Evolutionary conservation across 2,797 vertebrate species (phyloP), one percentile per base, ranked within the genome.

Genomic region (Gymnocypris eckloni): DNA sequence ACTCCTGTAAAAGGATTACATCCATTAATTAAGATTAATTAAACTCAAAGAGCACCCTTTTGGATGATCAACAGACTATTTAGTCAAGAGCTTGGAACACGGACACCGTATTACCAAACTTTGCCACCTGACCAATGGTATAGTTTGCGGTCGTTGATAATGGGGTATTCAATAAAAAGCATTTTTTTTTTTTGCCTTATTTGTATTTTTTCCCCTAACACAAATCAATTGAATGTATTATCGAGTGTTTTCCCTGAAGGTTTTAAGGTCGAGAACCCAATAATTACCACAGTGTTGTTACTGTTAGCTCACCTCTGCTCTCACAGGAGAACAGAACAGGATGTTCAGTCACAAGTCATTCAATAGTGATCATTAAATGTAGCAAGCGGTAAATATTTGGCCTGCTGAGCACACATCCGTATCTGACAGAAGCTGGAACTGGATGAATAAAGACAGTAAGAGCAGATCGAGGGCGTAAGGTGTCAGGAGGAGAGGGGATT

Each of bases 21-120:
- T 83, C 82, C 78, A 76, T 94, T 95, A 94, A 94, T 95, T 95
- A 95, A 92, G 89, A 94, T 93, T 89, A 89, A 94, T 94, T 95
- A 93, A 94, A 93, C 89, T 90, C 88, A 88, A 91, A 93, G 89
- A 92, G 89, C 79, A 50, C 88, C 43, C 84, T 78, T 90, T 92
- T 89, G 90, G 88, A 90, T 89, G 92, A 92, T 92, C 90, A 91
- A 81, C 70, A 86, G 64, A 16, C 66, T 54, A n/a, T n/a, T 79
- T 69, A 18, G 61, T 28, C 71, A 84, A 77, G 54, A 78, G 59
- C 71, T 56, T 79, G 75, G 64, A 86, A 69, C 79, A 77, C n/a
- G 81, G 48, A 67, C 37, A 77, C 73, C 22, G 41, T 37, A 69
- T 69, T 79, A 82, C 64, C 50, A 61, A 79, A 75, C 73, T 66